Conservation (phyloP, 2,888 invertebrate species). For the Acronicta leporina region DNA sequence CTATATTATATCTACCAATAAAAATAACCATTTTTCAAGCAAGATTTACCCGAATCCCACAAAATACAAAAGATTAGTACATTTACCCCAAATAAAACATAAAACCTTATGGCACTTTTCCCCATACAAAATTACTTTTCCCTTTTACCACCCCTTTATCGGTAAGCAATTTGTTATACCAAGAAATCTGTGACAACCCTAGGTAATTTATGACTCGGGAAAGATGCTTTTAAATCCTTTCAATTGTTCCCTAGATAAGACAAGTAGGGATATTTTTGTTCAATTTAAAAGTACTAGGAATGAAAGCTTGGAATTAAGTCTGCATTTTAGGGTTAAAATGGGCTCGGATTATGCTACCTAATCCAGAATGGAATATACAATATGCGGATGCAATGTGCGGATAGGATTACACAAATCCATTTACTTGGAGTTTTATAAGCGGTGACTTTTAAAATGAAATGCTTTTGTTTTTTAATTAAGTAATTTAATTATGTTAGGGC, state of each 20-base stretch:
- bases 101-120: slow-evolving; percentile 27
- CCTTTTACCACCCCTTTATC: slow-evolving; percentile 43
- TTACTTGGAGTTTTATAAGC: neutral
- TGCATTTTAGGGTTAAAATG: slow-evolving; percentile 2
- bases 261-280: slow-evolving; percentile 34
- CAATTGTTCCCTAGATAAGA: slow-evolving; percentile 53
- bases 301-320: slow-evolving; percentile 1
- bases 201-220: slow-evolving; percentile 51
- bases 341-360: slow-evolving; percentile 10
- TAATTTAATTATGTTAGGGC: no score
- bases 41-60: no score
- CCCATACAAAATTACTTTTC: slow-evolving; percentile 35
- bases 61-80: no score
- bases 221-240: slow-evolving; percentile 47
- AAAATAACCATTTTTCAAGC: neutral
- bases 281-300: slow-evolving; percentile 9
- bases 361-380: slow-evolving; percentile 13
- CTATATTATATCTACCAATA: slow-evolving; percentile 3
- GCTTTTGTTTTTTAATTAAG: no score
- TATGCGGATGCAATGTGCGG: no score
- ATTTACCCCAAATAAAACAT: neutral
- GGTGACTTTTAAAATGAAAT: neutral
- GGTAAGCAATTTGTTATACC: slow-evolving; percentile 48
- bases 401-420: slow-evolving; percentile 19
- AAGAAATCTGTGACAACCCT: slow-evolving; percentile 39